phyloP scores from a whole-genome alignment of 2,113 vertebrate species.

The Thalassoma bifasciatum region DNA sequence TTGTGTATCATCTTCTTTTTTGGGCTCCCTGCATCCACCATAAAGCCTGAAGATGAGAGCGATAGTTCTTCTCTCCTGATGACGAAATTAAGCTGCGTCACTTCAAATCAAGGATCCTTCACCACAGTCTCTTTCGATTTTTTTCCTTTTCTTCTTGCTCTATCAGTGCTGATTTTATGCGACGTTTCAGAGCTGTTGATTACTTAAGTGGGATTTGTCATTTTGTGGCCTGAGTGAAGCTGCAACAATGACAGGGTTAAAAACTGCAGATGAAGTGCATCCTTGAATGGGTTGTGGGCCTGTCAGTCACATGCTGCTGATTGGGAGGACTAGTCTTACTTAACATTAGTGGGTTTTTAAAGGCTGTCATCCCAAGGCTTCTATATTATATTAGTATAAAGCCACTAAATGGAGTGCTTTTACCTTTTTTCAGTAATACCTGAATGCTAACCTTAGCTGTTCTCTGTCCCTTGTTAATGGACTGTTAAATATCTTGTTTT shows the following conservation, averaged over 20 bases:
- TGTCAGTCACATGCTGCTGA: constrained; percentile 28
- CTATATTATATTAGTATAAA: too few species aligned
- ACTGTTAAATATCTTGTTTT: too few species aligned
- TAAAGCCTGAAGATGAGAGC: neutral
- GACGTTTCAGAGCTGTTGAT: constrained; percentile 58
- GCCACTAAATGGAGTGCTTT: too few species aligned
- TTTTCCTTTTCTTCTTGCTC: neutral
- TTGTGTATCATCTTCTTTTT: neutral
- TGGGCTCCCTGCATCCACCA: constrained; percentile 17
- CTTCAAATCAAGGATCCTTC: constrained; percentile 47
- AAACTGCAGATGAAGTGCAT: constrained; percentile 1
- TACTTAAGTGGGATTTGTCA: constrained; percentile 65
- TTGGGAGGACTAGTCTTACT: constrained; percentile 16
- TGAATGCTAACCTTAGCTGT: neutral
- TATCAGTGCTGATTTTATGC: constrained; percentile 45
- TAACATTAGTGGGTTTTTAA: constrained; percentile 1
- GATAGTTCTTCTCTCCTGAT: neutral
- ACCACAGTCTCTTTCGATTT: constrained; percentile 21
- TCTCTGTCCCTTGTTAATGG: neutral
- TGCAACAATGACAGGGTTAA: constrained; percentile 20
- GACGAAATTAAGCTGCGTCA: constrained; percentile 13
- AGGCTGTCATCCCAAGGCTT: neutral
- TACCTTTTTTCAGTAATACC: too few species aligned
- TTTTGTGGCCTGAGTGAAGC: constrained; percentile 31
- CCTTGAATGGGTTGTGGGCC: neutral